A percentile compares a stretch with the other conserved stretches of the same genome.
Evolutionary conservation across 2,797 vertebrate species (phyloP).

Genomic region (Gila robusta): DNA sequence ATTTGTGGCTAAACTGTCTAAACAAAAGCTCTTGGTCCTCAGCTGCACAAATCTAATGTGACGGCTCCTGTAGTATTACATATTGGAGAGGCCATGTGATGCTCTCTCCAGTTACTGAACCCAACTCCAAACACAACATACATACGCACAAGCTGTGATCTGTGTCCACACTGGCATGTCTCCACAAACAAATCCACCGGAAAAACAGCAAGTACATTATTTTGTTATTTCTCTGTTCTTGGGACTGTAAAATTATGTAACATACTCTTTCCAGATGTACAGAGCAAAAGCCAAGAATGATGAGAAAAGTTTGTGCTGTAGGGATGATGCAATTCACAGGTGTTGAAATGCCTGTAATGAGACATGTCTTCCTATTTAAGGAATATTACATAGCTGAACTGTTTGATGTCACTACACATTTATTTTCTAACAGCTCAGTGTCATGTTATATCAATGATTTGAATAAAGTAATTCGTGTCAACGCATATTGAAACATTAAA

Average conservation of each 20-base stretch:
- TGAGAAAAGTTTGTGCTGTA: constrained; percentile 42
- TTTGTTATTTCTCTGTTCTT: constrained; percentile 14
- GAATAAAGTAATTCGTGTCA: not conserved
- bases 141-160: constrained; percentile 28
- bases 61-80: constrained; percentile 37
- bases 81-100: constrained; percentile 39
- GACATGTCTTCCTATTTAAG: constrained; percentile 2
- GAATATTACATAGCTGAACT: not conserved
- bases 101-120: constrained; percentile 26
- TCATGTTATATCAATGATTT: not conserved
- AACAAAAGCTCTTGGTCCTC: constrained; percentile 29
- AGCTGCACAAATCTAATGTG: constrained; percentile 42
- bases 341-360: constrained; percentile 30
- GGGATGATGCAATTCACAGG: constrained; percentile 46
- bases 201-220: constrained; percentile 39
- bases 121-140: constrained; percentile 46
- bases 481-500: not conserved
- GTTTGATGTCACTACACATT: not conserved
- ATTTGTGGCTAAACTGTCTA: constrained; percentile 54
- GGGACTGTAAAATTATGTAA: constrained; percentile 39
- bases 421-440: not conserved
- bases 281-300: constrained; percentile 42
- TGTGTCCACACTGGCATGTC: constrained; percentile 7
- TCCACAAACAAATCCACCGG: constrained; percentile 29
- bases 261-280: constrained; percentile 49